Conservation (phyloP, 2,797 vertebrate genomes). For the Hapalemur alaotrensis region DNA sequence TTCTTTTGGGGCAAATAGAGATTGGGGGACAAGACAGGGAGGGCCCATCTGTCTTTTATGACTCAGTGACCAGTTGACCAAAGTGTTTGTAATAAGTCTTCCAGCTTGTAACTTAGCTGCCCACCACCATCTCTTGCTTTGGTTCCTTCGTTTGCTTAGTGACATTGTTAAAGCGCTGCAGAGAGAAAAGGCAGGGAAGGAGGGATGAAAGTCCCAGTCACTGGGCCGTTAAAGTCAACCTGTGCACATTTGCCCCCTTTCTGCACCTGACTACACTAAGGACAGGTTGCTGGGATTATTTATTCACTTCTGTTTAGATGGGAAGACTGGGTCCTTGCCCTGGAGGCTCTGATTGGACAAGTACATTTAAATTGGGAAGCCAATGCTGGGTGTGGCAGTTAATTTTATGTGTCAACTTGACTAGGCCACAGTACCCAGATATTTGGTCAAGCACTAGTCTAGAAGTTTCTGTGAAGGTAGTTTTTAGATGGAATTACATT, state of each 20-base stretch:
- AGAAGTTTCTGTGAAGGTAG: neutral
- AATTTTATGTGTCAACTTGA: neutral
- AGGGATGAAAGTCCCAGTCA: neutral
- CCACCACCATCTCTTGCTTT: neutral
- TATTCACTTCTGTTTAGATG: neutral
- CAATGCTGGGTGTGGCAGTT: neutral
- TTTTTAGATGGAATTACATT: constrained; percentile 3
- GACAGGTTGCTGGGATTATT: neutral
- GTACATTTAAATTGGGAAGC: neutral
- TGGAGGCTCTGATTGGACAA: neutral
- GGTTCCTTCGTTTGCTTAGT: neutral
- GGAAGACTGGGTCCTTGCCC: neutral
- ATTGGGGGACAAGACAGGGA: too few relatives aligned
- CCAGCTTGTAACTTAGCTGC: neutral
- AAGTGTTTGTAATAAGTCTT: neutral
- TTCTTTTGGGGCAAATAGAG: neutral
- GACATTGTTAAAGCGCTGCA: neutral
- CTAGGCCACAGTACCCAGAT: neutral
- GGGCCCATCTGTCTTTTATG: neutral
- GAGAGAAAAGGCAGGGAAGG: neutral
- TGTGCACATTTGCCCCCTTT: neutral
- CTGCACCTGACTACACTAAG: neutral
- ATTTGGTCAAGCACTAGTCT: neutral
- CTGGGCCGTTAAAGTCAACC: neutral
- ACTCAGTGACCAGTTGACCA: neutral